These are phyloP conservation scores for Barbus barbus DNA, from an alignment of 2,113 vertebrate species.

Conservation along the genomic window DNA sequence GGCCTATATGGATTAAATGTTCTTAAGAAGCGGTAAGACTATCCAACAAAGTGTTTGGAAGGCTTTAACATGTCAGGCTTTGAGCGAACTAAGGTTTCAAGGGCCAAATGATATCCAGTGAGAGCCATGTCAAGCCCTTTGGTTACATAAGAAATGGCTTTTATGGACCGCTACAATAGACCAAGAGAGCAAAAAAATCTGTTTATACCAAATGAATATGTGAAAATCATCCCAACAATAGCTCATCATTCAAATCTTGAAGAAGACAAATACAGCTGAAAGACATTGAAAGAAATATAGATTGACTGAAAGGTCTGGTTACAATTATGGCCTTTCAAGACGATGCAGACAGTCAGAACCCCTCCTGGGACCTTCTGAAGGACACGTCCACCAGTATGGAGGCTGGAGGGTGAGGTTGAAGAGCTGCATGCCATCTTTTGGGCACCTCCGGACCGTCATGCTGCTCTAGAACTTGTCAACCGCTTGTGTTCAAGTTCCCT, in stretches of 20 bases:
- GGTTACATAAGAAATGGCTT: not conserved
- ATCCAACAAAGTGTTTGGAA: slow-evolving; percentile 54
- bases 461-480: slow-evolving; percentile 61
- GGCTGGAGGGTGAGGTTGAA: slow-evolving; percentile 53
- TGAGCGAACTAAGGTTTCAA: slow-evolving; percentile 50
- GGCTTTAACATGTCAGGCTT: slow-evolving; percentile 53
- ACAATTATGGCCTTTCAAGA: slow-evolving; percentile 80
- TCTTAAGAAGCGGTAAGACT: slow-evolving; percentile 54
- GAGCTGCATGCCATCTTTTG: slow-evolving; percentile 27
- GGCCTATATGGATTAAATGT: slow-evolving; percentile 52
- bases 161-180: not conserved
- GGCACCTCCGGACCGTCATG: slow-evolving; percentile 55
- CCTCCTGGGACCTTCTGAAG: slow-evolving; percentile 79
- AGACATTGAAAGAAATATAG: slow-evolving; percentile 25
- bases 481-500: slow-evolving; percentile 62
- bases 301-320: slow-evolving; percentile 78
- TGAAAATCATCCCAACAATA: slow-evolving; percentile 69
- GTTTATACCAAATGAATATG: not conserved
- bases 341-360: slow-evolving; percentile 76
- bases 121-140: slow-evolving; percentile 30
- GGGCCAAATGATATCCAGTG: slow-evolving; percentile 37
- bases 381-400: slow-evolving; percentile 70
- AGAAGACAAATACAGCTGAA: slow-evolving; percentile 32
- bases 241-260: slow-evolving; percentile 76
- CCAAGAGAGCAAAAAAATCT: not conserved